A percentile compares a stretch with the other conserved stretches of the same genome.
Evolutionary conservation across 37 sponge, comb jelly and placozoan species (phyloP).

Genomic region (Mnemiopsis leidyi): DNA sequence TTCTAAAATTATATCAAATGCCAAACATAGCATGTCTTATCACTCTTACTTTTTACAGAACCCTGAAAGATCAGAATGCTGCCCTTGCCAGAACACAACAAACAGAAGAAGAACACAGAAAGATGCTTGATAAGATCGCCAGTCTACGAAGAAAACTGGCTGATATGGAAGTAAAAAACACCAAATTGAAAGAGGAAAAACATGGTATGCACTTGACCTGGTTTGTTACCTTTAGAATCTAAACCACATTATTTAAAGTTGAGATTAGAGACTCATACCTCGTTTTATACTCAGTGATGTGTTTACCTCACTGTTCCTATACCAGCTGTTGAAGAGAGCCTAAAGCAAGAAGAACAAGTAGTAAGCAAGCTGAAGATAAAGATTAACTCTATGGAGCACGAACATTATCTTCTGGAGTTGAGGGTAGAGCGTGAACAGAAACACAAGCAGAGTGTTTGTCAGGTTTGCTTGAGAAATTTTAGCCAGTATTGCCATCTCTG

Average conservation of each 20-base stretch:
- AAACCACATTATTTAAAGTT: too few species aligned
- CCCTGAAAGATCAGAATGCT: conserved; percentile 54
- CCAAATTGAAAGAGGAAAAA: conserved; percentile 49
- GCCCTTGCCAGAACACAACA: conserved; percentile 19
- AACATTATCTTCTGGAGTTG: conserved; percentile 34
- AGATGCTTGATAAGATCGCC: conserved; percentile 44
- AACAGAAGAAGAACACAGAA: conserved; percentile 46
- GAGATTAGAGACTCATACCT: too few species aligned
- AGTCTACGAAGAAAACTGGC: conserved; percentile 8
- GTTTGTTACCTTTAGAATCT: too few species aligned
- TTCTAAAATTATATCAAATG: too few species aligned
- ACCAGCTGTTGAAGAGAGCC: background rate
- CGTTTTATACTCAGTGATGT: too few species aligned
- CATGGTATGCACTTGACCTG: background rate
- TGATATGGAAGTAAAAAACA: conserved; percentile 42
- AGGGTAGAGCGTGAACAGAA: conserved; percentile 62
- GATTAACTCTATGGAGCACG: conserved; percentile 42
- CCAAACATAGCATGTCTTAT: too few species aligned
- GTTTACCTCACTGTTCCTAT: too few species aligned
- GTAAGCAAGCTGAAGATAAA: conserved; percentile 53
- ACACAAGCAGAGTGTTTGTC: conserved; percentile 27
- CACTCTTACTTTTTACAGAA: background rate
- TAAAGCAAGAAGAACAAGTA: conserved; percentile 46
- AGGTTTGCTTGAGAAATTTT: background rate
- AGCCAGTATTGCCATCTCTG: too few species aligned